Evolutionary conservation across 2,888 invertebrate species (phyloP), one percentile per base, ranked within the genome.

Genomic region (Gisinianus flammeolus): DNA sequence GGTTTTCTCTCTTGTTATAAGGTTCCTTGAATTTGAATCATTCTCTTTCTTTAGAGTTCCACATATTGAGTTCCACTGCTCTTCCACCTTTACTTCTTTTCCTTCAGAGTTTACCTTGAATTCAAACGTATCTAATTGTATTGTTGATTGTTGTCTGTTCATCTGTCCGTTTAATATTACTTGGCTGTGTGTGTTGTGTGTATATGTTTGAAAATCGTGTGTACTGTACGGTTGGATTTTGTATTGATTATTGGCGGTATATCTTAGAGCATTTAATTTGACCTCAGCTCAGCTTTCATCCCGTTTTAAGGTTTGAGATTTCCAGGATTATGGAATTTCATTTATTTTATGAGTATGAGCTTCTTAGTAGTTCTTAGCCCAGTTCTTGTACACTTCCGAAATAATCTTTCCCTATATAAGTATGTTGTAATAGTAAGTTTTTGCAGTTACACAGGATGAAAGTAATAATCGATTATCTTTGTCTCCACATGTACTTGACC

Each of bases 111-210:
- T 2, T 62, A 26, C 26, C 5, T 12, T 62, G 26, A 62, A 62
- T 62, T 62, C 62, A 26, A 62, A 62, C 62, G 62, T 62, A 62
- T 62, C 62, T 62, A 62, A 62, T 62, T 62, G 62, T 62, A 12
- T 62, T 62, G 62, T 62, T 62, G 16, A 16, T 44, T 44, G 44
- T 44, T 44, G 44, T 16, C 12, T 44, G 16, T 19, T 44, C 44
- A 44, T 44, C 44, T 44, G 44, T 44, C 44, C 44, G 19, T 44
- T 44, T 44, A n/a, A n/a, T n/a, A n/a, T n/a, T n/a, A 44, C 19
- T 44, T 44, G 44, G 44, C 12, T 16, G 6, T 12, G 2, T 35
- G 35, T 35, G 12, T 35, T 35, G 35, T 8, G 35, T 35, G 12
- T n/a, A n/a, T n/a, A n/a, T n/a, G n/a, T n/a, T 35, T 35, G 35